Evolutionary conservation across 2,888 invertebrate species (phyloP), one percentile per base, ranked within the genome.

Genomic region (Euclidia mi): DNA sequence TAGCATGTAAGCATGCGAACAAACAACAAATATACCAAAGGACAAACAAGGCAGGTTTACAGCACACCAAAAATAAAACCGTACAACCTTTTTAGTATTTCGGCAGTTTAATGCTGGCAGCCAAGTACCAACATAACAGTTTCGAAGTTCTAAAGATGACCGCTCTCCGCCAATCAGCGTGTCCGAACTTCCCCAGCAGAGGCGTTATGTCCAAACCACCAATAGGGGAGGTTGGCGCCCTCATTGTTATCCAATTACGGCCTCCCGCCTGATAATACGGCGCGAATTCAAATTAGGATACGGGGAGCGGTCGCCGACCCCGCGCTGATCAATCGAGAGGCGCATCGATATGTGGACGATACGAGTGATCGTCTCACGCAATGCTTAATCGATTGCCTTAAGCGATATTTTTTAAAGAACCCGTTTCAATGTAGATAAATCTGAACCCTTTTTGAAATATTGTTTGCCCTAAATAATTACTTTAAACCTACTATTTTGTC

Each of bases 161-260:
- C 67, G 63, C 40, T 61, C 51, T 63, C 64, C 74, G 67, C 72
- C 69, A 67, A 71, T 67, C 75, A 70, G 64, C 51, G 50, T 62
- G 65, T 66, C 63, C 59, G 61, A 72, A 77, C 55, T 74, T 72
- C 71, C 75, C 70, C 78, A 81, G 72, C 65, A 68, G 72, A 74
- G 76, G 82, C 81, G 78, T 78, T 71, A 82, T 79, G 84, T 82
- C 84, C 81, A 78, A 81, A 78, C 79, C 78, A 78, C 84, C 81
- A 81, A 82, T 79, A 90, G 91, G 90, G 84, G 90, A 90, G 87
- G 90, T 86, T 84, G 84, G 84, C 87, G 87, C 91, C 91, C 89
- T 87, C 90, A 92, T 94, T 92, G 93, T 94, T 93, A 94, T 93
- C 94, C 93, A 93, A 94, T 94, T 94, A 94, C 88, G 88, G 81